A percentile compares a stretch with the other conserved stretches of the same genome.
Evolutionary conservation across 2,113 vertebrate species (phyloP).

Genomic region (Cricetomys ansorgei): DNA sequence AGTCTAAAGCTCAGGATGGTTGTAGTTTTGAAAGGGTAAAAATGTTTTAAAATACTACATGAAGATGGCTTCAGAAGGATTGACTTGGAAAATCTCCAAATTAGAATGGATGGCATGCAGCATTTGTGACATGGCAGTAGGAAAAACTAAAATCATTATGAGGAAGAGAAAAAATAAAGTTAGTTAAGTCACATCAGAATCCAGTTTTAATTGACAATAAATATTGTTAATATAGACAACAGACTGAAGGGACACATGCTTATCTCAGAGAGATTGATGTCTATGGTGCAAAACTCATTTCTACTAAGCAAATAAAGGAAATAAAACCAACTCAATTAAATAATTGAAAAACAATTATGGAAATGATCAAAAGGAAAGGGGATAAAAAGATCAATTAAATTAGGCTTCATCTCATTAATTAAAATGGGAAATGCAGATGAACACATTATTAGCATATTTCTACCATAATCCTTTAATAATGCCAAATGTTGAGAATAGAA

Average conservation of each 20-base stretch:
- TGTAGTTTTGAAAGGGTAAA: background rate
- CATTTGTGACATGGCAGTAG: background rate
- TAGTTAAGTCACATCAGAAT: background rate
- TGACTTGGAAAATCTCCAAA: background rate
- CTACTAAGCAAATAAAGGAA: conserved; percentile 39
- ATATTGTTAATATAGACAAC: background rate
- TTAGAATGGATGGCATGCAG: background rate
- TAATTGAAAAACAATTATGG: background rate
- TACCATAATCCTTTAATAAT: conserved; percentile 41
- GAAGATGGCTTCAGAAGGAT: background rate
- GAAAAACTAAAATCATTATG: background rate
- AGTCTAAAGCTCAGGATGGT: background rate
- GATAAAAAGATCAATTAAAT: conserved; percentile 32
- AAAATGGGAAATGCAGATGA: background rate
- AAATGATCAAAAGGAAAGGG: background rate
- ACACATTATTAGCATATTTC: conserved; percentile 45
- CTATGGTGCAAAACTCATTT: background rate
- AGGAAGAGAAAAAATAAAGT: background rate
- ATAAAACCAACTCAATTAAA: background rate
- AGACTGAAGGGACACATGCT: conserved; percentile 28
- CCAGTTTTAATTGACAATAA: background rate
- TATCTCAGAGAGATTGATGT: background rate
- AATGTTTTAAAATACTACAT: background rate
- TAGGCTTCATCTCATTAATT: background rate
- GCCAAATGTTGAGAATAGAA: background rate